Conservation (phyloP, 2,797 vertebrate genomes). For the Myotis daubentonii region DNA sequence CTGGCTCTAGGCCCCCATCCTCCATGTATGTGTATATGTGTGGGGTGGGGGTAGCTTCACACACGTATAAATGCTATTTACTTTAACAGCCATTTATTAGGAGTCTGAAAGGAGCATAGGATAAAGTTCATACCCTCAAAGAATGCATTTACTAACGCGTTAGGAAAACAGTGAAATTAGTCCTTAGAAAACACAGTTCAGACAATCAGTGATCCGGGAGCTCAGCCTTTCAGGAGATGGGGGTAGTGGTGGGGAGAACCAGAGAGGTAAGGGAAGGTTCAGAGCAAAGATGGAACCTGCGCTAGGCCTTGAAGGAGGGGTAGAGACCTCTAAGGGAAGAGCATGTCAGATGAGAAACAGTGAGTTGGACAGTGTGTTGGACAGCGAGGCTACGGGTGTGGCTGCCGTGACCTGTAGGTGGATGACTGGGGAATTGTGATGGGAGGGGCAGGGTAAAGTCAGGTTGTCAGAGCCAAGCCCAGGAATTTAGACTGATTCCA, state of each 20-base stretch:
- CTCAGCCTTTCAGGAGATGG: neutral
- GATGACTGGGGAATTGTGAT: neutral
- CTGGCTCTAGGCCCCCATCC: neutral
- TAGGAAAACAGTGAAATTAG: constrained; percentile 15
- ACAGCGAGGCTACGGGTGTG: neutral
- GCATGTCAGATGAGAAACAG: neutral
- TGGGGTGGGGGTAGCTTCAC: neutral
- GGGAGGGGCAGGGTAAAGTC: neutral
- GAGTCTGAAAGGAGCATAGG: neutral
- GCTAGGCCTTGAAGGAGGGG: neutral
- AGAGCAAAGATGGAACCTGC: neutral
- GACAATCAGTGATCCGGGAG: neutral
- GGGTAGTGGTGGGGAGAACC: accelerated
- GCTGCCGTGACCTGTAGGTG: neutral
- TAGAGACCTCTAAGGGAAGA: neutral
- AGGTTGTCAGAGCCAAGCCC: neutral
- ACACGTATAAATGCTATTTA: neutral
- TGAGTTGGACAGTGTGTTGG: neutral
- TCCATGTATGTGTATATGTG: neutral
- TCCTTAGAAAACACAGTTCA: neutral
- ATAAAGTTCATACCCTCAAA: neutral
- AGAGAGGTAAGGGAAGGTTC: neutral
- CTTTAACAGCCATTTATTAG: neutral
- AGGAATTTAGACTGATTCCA: neutral
- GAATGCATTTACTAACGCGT: neutral